Evolutionary conservation across 2,797 vertebrate genomes (phyloP).

Genomic region (Notolepis coatsorum): DNA sequence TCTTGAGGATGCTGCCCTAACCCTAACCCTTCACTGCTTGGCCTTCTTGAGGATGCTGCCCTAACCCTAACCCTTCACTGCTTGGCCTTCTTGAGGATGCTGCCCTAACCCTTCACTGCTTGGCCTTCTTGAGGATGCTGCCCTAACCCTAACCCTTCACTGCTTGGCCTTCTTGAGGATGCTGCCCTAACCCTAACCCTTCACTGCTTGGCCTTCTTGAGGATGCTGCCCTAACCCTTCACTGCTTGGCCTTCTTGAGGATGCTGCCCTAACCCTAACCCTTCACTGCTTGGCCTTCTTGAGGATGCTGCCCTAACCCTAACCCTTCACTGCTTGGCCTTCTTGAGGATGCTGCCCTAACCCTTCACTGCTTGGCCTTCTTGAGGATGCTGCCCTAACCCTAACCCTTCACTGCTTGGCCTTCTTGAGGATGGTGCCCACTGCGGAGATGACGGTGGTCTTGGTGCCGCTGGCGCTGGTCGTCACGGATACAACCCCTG

Average conservation of each 20-base stretch:
- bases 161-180: constrained; percentile 98
- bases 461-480: constrained; percentile 98
- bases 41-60: constrained; percentile 98
- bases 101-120: too few relatives aligned
- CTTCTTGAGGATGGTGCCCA: constrained; percentile 97
- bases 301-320: constrained; percentile 94
- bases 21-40: too few relatives aligned
- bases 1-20: constrained; percentile 97
- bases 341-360: constrained; percentile 97
- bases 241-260: constrained; percentile 96
- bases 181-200: too few relatives aligned
- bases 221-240: constrained; percentile 96
- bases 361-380: too few relatives aligned
- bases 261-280: too few relatives aligned
- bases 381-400: constrained; percentile 97
- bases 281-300: too few relatives aligned
- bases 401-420: constrained; percentile 97
- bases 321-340: too few relatives aligned
- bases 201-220: constrained; percentile 98
- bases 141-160: too few relatives aligned
- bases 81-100: constrained; percentile 97
- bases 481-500: constrained; percentile 94
- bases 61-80: too few relatives aligned
- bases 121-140: constrained; percentile 97
- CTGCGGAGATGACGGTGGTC: constrained; percentile 97